Evolutionary conservation across 2,797 vertebrate genomes (phyloP).

Genomic region (Cetoscarus ocellatus): DNA sequence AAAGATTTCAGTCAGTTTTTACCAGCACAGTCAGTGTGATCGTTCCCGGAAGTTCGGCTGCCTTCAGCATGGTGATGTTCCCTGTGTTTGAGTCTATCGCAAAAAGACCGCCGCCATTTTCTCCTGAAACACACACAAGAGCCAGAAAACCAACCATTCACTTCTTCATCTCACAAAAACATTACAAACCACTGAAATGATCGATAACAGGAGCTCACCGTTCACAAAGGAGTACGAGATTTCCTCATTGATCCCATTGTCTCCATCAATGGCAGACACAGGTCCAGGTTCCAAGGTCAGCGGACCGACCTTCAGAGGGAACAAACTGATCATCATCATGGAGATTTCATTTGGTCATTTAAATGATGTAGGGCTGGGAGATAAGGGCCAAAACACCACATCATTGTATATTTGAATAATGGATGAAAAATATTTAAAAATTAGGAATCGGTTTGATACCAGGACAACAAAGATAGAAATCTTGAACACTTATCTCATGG

Average conservation of each 20-base stretch:
- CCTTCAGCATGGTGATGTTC: constrained; percentile 86
- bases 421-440: too few relatives aligned
- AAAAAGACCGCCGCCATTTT: constrained; percentile 69
- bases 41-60: constrained; percentile 33
- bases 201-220: constrained; percentile 72
- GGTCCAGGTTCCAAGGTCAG: constrained; percentile 86
- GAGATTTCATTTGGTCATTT: too few relatives aligned
- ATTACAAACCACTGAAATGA: background rate
- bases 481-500: too few relatives aligned
- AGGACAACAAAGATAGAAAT: too few relatives aligned
- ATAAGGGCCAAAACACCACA: too few relatives aligned
- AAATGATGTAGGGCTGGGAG: too few relatives aligned
- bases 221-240: constrained; percentile 83
- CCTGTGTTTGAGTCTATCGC: constrained; percentile 77
- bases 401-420: too few relatives aligned
- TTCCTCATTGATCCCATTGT: constrained; percentile 76
- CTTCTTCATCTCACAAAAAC: background rate
- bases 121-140: constrained; percentile 57
- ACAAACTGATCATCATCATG: constrained; percentile 2
- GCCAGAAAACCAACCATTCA: background rate
- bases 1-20: constrained; percentile 43
- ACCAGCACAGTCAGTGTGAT: constrained; percentile 89
- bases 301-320: constrained; percentile 64
- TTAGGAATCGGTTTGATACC: too few relatives aligned
- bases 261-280: constrained; percentile 90